These are phyloP conservation scores for Sceloporus tristichus DNA, from an alignment of 2,113 vertebrate species.

Conservation along the genomic window DNA sequence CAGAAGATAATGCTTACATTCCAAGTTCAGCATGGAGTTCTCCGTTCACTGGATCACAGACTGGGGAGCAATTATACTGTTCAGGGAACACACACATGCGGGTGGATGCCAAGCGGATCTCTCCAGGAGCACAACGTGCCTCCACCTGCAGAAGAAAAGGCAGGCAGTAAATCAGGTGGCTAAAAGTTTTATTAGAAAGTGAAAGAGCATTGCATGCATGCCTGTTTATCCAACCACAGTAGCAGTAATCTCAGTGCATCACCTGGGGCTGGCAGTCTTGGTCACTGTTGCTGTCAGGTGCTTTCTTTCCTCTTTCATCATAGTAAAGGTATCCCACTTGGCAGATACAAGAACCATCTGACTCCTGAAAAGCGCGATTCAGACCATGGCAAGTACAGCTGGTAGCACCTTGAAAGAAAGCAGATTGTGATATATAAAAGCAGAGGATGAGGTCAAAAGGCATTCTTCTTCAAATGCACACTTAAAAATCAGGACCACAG, in stretches of 20 bases:
- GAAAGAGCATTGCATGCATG: background rate
- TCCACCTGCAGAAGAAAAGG: conserved; percentile 76
- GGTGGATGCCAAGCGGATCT: conserved; percentile 85
- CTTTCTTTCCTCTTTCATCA: conserved; percentile 82
- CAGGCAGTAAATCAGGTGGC: background rate
- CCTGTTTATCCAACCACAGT: background rate
- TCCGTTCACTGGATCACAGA: conserved; percentile 83
- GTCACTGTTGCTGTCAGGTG: conserved; percentile 78
- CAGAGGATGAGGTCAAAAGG: background rate
- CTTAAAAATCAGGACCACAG: background rate
- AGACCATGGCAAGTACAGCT: conserved; percentile 86
- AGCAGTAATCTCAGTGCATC: background rate
- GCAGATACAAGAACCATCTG: conserved; percentile 91
- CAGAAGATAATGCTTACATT: conserved; percentile 81
- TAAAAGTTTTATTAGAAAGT: background rate
- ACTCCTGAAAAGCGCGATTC: conserved; percentile 92
- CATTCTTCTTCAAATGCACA: background rate
- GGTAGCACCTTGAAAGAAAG: conserved; percentile 79
- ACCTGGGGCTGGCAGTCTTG: conserved; percentile 91
- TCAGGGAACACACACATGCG: conserved; percentile 80
- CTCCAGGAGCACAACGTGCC: conserved; percentile 80
- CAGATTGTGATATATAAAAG: background rate
- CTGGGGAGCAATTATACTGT: conserved; percentile 78
- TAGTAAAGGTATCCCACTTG: conserved; percentile 87
- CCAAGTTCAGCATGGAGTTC: conserved; percentile 85